Percentiles rank a stretch among this genome's conserved stretches.
Evolutionary conservation across 2,888 invertebrate species (phyloP).

Genomic region (Esperia sulphurella): DNA sequence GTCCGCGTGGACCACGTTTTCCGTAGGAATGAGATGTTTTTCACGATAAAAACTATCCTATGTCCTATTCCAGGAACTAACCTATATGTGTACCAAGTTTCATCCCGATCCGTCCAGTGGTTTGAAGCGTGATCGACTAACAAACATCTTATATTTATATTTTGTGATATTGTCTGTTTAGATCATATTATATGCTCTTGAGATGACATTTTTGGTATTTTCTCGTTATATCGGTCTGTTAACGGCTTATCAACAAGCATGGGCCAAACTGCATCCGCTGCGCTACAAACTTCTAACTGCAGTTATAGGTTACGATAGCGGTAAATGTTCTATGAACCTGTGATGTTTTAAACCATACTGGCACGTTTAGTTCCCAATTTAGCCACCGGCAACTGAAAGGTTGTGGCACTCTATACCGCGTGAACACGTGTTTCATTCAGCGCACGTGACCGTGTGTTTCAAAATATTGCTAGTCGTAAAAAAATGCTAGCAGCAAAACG

Average conservation of each 20-base stretch:
- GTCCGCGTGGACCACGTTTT: too few species aligned
- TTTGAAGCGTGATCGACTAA: too few species aligned
- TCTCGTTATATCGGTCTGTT: too few species aligned
- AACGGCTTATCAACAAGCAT: conserved; percentile 7
- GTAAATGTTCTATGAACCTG: not conserved
- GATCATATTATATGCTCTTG: not conserved
- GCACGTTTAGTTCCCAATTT: not conserved
- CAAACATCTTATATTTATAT: too few species aligned
- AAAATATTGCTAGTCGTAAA: conserved; percentile 41
- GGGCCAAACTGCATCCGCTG: conserved; percentile 13
- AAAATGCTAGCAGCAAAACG: conserved; percentile 11
- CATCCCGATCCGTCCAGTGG: too few species aligned
- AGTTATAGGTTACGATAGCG: not conserved
- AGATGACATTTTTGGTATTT: not conserved
- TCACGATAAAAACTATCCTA: too few species aligned
- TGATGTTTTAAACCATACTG: not conserved
- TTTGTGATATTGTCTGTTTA: too few species aligned
- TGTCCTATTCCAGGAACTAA: too few species aligned
- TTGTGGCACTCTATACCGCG: not conserved
- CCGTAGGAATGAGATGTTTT: too few species aligned
- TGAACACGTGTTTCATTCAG: conserved; percentile 22
- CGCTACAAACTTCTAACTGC: not conserved
- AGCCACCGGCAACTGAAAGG: not conserved
- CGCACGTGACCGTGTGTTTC: conserved; percentile 35
- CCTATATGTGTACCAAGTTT: too few species aligned